Base-by-base conservation (phyloP, 2,113 vertebrate genomes). In the Tylochromis polylepis region DNA sequence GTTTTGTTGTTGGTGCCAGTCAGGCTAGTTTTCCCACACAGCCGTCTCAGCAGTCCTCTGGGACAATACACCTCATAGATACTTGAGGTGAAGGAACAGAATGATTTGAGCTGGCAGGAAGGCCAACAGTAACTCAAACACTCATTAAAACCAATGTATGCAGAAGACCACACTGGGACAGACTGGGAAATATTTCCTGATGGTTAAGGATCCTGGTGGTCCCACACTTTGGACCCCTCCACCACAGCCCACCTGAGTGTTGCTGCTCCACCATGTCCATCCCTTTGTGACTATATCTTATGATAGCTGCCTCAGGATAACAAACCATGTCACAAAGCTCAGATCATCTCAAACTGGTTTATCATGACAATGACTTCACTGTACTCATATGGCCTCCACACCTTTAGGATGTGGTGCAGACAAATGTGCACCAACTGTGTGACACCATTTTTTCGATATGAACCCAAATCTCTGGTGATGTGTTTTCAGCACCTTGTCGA, bases 391-490 rank as follows among this genome's bases (percentile, higher is more conserved):
- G 24, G 5, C 22, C 67, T 49, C 38, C 67, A 72, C 14, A 49
- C 15, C 43, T 75, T 75, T 49, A 49, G 10, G 43, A 29, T 29
- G 24, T 49, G 43, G 6, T 27, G 65, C 20, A 12, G 60, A 5
- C 20, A 67, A 15, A 46, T 46, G 38, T 49, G 15, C 70, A 49
- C 41, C 15, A 72, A 72, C 38, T 24, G 22, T 46, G 22, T 46
- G 67, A 46, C 0, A 0, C 41, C 1, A 0, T 46, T 14, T 11
- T 46, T 6, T 27, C 16, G 49, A 75, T 49, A 49, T 49, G 15
- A 29, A 49, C 43, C 15, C 24, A 75, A 20, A 29, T 20, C 15
- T 29, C 15, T 49, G 7, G 2, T 46, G 67, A 29, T 67, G 41
- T 2, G 6, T 75, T 29, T 75, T 43, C 67, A 49, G 24, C 2